phyloP scores from a whole-genome alignment of 2,888 invertebrate species.

The Cloeon dipterum region DNA sequence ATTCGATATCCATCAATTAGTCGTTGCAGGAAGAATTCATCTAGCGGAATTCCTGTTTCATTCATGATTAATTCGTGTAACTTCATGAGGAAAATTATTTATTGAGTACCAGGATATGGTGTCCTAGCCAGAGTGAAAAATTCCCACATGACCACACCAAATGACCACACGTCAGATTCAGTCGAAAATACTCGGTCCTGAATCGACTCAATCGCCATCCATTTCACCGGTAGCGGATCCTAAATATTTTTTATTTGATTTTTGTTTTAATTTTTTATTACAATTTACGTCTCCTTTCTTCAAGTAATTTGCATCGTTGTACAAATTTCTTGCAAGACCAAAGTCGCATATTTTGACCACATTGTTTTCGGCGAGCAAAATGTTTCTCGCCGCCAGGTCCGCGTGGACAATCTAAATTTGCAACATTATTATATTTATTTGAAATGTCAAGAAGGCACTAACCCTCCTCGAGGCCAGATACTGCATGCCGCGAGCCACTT shows the following conservation, averaged over 20 bases:
- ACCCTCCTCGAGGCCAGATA: constrained; percentile 1
- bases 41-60: constrained; percentile 10
- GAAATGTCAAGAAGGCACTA: background rate
- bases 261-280: too few relatives aligned
- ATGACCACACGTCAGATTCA: constrained; percentile 24
- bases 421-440: background rate
- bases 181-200: constrained; percentile 21
- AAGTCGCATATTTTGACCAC: constrained; percentile 26
- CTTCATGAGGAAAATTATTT: background rate
- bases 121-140: constrained; percentile 12
- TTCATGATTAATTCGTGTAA: background rate
- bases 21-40: constrained; percentile 16
- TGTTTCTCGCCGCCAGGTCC: constrained; percentile 20
- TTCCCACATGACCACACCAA: constrained; percentile 14
- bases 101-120: constrained; percentile 12
- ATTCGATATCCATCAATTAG: constrained; percentile 22
- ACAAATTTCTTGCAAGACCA: constrained; percentile 22
- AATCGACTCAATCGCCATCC: constrained; percentile 25
- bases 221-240: constrained; percentile 20
- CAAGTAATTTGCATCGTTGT: constrained; percentile 19
- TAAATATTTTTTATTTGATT: constrained; percentile 4
- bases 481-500: constrained; percentile 6
- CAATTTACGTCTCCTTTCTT: constrained; percentile 18
- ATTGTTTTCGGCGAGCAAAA: constrained; percentile 20
- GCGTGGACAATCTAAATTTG: constrained; percentile 11